These are phyloP conservation scores for Orius laevigatus DNA, from an alignment of 1,140 invertebrate species.

Conservation along the genomic window DNA sequence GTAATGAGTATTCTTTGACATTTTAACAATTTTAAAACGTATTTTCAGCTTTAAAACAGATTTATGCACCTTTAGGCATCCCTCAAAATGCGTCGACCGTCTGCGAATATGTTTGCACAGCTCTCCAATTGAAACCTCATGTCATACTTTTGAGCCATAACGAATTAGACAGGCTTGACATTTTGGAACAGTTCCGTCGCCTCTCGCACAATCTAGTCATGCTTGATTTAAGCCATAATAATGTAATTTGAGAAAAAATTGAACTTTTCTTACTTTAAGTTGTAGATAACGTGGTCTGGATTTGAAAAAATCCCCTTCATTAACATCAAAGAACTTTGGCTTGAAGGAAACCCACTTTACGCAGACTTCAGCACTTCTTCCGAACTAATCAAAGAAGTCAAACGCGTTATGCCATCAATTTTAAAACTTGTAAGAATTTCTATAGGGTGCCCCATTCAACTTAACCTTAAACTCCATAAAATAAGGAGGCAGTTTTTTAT, in stretches of 20 bases:
- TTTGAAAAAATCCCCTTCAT: slow-evolving; percentile 1
- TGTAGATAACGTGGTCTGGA: slow-evolving; percentile 5
- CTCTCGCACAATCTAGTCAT: neutral
- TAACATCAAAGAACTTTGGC: neutral
- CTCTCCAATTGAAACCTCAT: neutral
- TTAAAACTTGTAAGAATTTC: too few species aligned
- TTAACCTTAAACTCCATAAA: too few species aligned
- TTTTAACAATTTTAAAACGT: too few species aligned
- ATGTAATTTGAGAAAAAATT: neutral
- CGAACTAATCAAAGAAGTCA: slow-evolving; percentile 7
- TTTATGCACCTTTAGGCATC: neutral
- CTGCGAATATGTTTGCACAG: too few species aligned
- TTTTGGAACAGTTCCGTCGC: neutral
- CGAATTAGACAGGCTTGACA: neutral
- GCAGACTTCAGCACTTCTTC: neutral
- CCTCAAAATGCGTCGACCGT: neutral
- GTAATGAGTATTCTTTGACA: too few species aligned
- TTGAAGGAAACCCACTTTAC: slow-evolving; percentile 1
- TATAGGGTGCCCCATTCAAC: too few species aligned
- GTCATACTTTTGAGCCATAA: slow-evolving; percentile 1
- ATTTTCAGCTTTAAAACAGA: slow-evolving; percentile 2
- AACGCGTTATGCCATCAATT: neutral
- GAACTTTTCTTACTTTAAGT: neutral
- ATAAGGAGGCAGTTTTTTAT: too few species aligned
- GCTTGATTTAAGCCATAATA: slow-evolving; percentile 1